These are phyloP conservation scores for Oscheius sp. DNA, from an alignment of 2,888 invertebrate genomes.

Conservation along the genomic window DNA sequence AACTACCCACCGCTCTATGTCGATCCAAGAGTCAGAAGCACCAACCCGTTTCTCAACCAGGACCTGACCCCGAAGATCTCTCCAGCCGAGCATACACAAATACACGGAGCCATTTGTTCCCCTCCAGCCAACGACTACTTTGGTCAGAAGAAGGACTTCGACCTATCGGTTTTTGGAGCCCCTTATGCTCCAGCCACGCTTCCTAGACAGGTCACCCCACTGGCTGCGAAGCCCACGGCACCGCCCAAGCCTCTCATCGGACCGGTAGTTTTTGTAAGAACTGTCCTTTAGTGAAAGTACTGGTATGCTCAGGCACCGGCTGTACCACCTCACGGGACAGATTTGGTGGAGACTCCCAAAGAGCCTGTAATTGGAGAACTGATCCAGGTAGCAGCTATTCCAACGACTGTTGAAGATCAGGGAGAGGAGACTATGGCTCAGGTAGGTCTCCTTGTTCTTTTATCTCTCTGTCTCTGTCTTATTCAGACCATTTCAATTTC, in stretches of 20 bases:
- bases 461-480: neutral
- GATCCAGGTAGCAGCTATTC: conserved; percentile 27
- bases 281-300: neutral
- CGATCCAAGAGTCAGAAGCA: conserved; percentile 15
- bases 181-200: conserved; percentile 53
- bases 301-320: neutral
- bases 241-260: conserved; percentile 17
- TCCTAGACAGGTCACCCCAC: conserved; percentile 44
- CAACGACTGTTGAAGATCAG: neutral
- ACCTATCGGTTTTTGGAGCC: conserved; percentile 13
- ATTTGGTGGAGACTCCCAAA: neutral
- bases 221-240: conserved; percentile 7
- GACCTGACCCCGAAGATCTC: conserved; percentile 39
- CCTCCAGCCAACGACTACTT: neutral
- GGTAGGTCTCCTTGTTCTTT: too few species aligned
- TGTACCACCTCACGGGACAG: neutral
- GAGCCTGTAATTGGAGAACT: conserved; percentile 25
- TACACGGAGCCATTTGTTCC: conserved; percentile 1
- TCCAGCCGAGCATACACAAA: conserved; percentile 15
- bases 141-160: neutral
- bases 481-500: neutral
- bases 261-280: conserved; percentile 14
- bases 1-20: conserved; percentile 19
- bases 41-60: conserved; percentile 37
- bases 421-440: too few species aligned